Conservation (phyloP, 2,888 invertebrate genomes). For the Oxytorus armatus region DNA sequence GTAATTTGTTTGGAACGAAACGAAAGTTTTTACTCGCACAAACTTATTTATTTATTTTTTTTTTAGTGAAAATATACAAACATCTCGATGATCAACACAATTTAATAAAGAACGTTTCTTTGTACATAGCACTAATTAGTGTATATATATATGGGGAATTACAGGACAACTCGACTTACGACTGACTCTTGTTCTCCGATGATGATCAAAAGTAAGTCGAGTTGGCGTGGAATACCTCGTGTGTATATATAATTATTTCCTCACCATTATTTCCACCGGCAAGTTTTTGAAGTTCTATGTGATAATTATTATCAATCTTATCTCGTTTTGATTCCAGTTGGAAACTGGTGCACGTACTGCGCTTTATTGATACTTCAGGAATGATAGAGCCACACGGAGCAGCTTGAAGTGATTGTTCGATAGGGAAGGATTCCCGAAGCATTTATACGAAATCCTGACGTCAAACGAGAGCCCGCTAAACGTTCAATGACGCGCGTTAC, state of each 20-base stretch:
- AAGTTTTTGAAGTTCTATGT: not conserved
- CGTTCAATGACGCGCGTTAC: slow-evolving; percentile 78
- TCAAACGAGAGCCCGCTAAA: slow-evolving; percentile 82
- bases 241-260: slow-evolving; percentile 1
- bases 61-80: too few species aligned
- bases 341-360: not conserved
- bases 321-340: not conserved
- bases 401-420: slow-evolving; percentile 58
- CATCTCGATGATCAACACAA: too few species aligned
- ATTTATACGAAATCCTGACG: slow-evolving; percentile 82
- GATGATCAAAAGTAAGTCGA: too few species aligned
- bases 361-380: not conserved
- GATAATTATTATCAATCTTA: not conserved
- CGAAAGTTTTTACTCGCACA: too few species aligned
- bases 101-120: too few species aligned
- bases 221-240: not conserved
- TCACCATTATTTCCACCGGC: slow-evolving; percentile 51
- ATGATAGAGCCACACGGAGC: slow-evolving; percentile 30
- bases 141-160: too few species aligned
- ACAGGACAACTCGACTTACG: too few species aligned
- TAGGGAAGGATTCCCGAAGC: slow-evolving; percentile 64
- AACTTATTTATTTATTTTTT: too few species aligned
- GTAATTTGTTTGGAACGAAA: too few species aligned
- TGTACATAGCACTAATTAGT: too few species aligned
- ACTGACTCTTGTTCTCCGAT: too few species aligned